phyloP scores from a whole-genome alignment of 2,113 vertebrate species.

The Rhea pennata region DNA sequence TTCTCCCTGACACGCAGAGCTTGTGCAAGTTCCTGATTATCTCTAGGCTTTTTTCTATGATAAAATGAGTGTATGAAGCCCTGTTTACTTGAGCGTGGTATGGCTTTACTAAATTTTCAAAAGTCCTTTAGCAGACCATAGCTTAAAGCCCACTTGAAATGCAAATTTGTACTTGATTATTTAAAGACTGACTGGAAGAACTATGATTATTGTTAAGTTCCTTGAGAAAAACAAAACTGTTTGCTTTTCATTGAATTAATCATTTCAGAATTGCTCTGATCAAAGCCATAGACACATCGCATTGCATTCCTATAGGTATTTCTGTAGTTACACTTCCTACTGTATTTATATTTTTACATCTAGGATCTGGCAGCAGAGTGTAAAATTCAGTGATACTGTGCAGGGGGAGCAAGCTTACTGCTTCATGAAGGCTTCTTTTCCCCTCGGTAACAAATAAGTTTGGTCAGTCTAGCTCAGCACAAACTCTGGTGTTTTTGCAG shows the following conservation, averaged over 20 bases:
- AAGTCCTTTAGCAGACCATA: background rate
- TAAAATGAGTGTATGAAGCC: background rate
- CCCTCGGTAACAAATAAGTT: background rate
- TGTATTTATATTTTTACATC: background rate
- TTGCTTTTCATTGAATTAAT: background rate
- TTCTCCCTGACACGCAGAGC: background rate
- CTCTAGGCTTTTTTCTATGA: background rate
- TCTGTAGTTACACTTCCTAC: background rate
- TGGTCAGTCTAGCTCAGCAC: background rate
- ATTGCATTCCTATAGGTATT: background rate
- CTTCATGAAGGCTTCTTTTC: background rate
- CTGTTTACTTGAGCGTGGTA: background rate
- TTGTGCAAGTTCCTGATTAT: background rate
- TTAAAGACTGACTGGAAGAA: background rate
- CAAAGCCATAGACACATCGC: background rate
- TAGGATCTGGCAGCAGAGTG: background rate
- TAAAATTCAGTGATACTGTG: background rate
- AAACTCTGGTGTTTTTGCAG: background rate
- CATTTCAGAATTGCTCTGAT: background rate
- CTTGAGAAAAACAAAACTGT: background rate
- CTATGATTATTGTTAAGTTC: background rate
- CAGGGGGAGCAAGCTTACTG: background rate
- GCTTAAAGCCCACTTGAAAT: background rate
- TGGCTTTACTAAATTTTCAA: background rate
- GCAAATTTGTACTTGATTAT: background rate